These are phyloP conservation scores for Thalassarche chlororhynchos DNA, from an alignment of 2,113 vertebrate species.

Conservation along the genomic window DNA sequence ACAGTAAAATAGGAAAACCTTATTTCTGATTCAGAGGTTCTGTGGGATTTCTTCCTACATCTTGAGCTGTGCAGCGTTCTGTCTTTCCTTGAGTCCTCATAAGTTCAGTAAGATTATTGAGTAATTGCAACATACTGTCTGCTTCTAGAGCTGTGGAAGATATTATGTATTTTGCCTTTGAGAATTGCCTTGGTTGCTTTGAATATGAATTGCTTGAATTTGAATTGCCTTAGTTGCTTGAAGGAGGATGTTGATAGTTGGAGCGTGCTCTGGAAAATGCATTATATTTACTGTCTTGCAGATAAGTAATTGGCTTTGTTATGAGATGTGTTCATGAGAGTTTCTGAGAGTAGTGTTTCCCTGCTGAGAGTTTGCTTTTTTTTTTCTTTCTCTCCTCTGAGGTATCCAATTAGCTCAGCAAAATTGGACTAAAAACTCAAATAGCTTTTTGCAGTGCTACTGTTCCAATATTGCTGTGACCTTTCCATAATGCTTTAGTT, in stretches of 20 bases:
- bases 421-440: neutral
- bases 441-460: neutral
- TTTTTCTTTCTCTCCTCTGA: neutral
- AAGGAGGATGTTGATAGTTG: neutral
- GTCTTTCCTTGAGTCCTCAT: accelerated
- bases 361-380: neutral
- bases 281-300: neutral
- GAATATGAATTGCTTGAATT: neutral
- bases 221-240: neutral
- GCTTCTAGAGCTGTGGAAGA: neutral
- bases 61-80: neutral
- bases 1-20: neutral
- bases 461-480: neutral
- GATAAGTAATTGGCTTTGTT: neutral
- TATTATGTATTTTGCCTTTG: neutral
- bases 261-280: neutral
- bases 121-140: neutral
- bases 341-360: neutral
- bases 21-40: neutral
- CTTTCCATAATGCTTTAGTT: neutral
- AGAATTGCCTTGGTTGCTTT: neutral
- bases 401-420: neutral
- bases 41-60: neutral
- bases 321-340: neutral
- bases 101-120: neutral